Evolutionary conservation across 92 coral and sea anemone species (phyloP), one percentile per base, ranked within the genome.

Genomic region (Blastomussa wellsi): DNA sequence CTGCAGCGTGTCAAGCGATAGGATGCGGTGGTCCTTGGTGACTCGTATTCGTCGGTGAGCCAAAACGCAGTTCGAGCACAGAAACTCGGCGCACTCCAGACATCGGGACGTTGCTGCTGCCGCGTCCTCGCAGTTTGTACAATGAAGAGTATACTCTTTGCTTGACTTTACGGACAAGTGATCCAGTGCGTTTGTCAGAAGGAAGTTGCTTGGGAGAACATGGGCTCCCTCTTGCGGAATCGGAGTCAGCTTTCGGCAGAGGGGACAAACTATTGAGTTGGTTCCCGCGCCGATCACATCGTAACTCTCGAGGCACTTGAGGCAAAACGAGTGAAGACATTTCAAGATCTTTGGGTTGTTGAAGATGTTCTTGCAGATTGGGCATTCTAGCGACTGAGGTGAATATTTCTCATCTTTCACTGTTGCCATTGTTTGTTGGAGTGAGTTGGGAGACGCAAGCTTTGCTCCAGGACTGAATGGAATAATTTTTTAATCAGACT

Each of bases 271-370:
- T 13, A 94, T 80, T 42, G 95, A 94, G 70, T 88, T 88, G 48
- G 98, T 94, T 15, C 98, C 98, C 76, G 98, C 98, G 65, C 95
- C 98, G 57, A 94, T 80, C 53, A 94, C 90, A 86, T 94, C 98
- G 82, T 92, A 90, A 38, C 93, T 94, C 82, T 92, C 98, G 73
- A 94, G 98, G 32, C 98, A 94, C 57, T 94, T 94, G 53, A 89
- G 89, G 85, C 98, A 94, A 49, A 94, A 94, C 15, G 98, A 92
- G 80, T 94, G 98, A 57, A 94, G 90, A 79, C 98, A 94, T 53
- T 85, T 76, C n/a, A 94, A 80, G 64, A 94, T 92, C 76, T 94
- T 94, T 22, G 98, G 98, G 59, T 94, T 90, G 66, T 79, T 94
- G 91, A 94, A 94, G 76, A 94, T 90, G 68, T 92, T 88, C 52